Evolutionary conservation across 2,113 vertebrate genomes (phyloP), one percentile per base, ranked within the genome.

Genomic region (Mionectes macconnelli): DNA sequence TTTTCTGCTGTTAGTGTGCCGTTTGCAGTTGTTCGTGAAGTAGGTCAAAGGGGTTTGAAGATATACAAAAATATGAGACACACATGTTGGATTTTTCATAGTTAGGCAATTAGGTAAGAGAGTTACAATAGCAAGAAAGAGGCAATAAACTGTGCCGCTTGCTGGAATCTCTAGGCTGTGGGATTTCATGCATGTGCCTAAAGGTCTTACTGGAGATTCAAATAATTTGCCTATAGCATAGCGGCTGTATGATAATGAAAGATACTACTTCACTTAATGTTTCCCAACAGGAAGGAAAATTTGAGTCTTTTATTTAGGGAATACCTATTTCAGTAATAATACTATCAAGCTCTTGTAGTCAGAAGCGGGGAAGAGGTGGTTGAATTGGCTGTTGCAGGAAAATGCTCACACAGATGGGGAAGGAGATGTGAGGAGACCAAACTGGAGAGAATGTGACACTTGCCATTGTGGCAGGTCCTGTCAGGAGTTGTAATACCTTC

Each of bases 361-460:
- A 0, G 2, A 42, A 53, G 18, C 2, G 6, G 6, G 27, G 6
- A 33, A 40, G 44, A 50, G 20, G 23, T 5, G 6, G 0, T 49
- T 77, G 56, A 50, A 67, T 20, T 55, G 14, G 8, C 44, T 40
- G 4, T 72, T 70, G 35, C 28, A 24, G 47, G 44, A 56, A 39
- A 33, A 20, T 37, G 24, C 44, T 73, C 31, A 17, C 25, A 15
- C 8, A 44, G 49, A 20, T 50, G 14, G 2, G 5, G 44, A 21
- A 78, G 39, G 23, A 60, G 62, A 23, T 73, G 44, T n/a, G 40
- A 3, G 40, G 49, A 84, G 47, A 42, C n/a, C 0, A 3, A 52
- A 57, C 44, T 73, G 31, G 2, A 2, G 70, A 44, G 47, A 78
- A 45, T 7, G 12, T 30, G 35, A 31, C 44, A 14, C 18, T 55